Percentiles rank a stretch among this genome's conserved stretches.
Evolutionary conservation across 2,888 invertebrate genomes (phyloP).

Genomic region (Thysanoteuthis rhombus): DNA sequence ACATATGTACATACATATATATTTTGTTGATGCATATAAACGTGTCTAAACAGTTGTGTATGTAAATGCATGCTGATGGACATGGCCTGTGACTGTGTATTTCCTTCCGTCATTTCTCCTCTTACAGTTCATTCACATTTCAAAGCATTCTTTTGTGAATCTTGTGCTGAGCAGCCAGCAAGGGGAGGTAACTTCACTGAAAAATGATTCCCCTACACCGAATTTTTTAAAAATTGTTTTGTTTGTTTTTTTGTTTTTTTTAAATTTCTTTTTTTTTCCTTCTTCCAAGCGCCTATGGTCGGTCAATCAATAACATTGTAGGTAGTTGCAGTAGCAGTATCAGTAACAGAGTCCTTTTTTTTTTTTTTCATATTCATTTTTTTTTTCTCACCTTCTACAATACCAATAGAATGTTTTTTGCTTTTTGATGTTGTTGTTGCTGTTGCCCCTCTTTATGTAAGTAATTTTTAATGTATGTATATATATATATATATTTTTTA

Average conservation of each 20-base stretch:
- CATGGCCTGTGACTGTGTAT: neutral
- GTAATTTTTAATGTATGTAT: neutral
- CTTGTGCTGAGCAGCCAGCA: neutral
- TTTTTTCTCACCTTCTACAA: neutral
- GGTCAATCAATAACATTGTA: neutral
- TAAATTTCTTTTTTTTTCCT: neutral
- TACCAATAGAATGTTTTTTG: neutral
- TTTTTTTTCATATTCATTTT: no score
- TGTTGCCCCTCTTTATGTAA: neutral
- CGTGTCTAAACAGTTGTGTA: constrained; percentile 12
- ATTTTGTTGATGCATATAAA: neutral
- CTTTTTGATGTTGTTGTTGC: neutral
- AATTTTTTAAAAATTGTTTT: no score
- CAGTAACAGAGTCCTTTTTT: neutral
- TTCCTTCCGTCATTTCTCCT: neutral
- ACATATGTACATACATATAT: neutral
- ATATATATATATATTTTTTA: neutral
- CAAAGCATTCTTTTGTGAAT: neutral
- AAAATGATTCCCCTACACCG: neutral
- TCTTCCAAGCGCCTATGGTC: neutral
- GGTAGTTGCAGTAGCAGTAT: neutral
- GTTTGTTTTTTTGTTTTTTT: neutral
- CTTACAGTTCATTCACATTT: neutral
- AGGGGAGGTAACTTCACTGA: neutral
- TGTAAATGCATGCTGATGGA: neutral